phyloP scores from a whole-genome alignment of 2,888 invertebrate species.

The Camponotus fellah region DNA sequence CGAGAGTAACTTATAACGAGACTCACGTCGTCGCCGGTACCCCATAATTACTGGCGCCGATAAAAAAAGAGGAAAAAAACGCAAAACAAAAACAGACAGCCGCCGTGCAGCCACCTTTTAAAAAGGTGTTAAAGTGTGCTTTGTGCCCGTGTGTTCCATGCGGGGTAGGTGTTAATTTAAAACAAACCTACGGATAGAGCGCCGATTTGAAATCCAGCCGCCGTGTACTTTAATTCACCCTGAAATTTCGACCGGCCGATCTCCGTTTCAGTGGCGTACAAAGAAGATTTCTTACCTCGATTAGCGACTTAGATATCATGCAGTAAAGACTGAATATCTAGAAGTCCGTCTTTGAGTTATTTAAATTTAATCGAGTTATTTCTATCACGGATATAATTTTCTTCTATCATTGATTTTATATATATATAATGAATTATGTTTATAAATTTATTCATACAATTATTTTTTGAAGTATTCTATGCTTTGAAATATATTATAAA shows the following conservation, averaged over 20 bases:
- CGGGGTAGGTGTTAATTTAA: slow-evolving; percentile 83
- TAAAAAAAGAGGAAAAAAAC: slow-evolving; percentile 46
- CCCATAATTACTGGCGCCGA: slow-evolving; percentile 74
- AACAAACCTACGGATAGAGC: slow-evolving; percentile 81
- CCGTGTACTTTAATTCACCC: slow-evolving; percentile 53
- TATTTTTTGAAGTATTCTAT: background rate
- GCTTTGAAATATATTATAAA: background rate
- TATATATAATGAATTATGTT: background rate
- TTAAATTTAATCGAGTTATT: background rate
- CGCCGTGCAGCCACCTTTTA: slow-evolving; percentile 73
- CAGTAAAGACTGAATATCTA: background rate
- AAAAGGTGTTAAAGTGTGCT: slow-evolving; percentile 84
- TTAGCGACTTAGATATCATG: background rate
- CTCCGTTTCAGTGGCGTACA: slow-evolving; percentile 54
- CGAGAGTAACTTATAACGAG: slow-evolving; percentile 66
- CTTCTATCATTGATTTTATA: background rate
- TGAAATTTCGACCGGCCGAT: slow-evolving; percentile 40
- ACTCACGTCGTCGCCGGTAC: slow-evolving; percentile 72
- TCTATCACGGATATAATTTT: background rate
- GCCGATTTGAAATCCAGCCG: slow-evolving; percentile 69
- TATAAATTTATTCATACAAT: background rate
- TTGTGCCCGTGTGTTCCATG: slow-evolving; percentile 66
- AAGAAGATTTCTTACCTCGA: slow-evolving; percentile 7
- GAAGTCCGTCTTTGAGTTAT: background rate
- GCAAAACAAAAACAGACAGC: slow-evolving; percentile 56